A percentile compares a stretch with the other conserved stretches of the same genome.
These are phyloP conservation scores for Chymomyza procnemis DNA, from an alignment of 2,888 invertebrate genomes.

Conservation along the genomic window DNA sequence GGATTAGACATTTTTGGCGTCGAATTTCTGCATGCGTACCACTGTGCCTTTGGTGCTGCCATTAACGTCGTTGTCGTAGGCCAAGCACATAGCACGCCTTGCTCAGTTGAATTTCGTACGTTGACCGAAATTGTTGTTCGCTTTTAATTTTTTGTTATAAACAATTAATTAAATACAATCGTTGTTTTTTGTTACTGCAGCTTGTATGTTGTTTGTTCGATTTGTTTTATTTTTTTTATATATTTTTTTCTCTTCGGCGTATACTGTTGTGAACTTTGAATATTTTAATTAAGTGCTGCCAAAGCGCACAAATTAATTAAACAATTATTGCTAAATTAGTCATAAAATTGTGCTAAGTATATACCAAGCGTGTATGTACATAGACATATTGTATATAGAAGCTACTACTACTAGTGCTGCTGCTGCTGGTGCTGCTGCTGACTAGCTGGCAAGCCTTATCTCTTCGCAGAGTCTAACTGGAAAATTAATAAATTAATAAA, in stretches of 20 bases:
- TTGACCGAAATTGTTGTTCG: conserved; percentile 68
- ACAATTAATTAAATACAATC: background rate
- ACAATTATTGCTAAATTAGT: background rate
- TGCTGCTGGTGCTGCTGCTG: too few species aligned
- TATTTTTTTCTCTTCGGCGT: background rate
- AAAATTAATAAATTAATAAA: background rate
- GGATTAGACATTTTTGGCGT: background rate
- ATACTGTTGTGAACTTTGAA: background rate
- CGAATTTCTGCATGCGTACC: background rate
- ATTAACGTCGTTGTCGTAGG: conserved; percentile 30
- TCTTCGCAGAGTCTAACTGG: conserved; percentile 24
- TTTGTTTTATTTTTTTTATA: background rate
- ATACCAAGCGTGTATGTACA: background rate
- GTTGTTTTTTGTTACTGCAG: too few species aligned
- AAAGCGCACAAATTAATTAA: conserved; percentile 15
- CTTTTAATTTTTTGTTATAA: conserved; percentile 2
- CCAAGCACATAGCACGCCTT: conserved; percentile 17
- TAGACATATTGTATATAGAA: background rate
- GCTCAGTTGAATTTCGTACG: conserved; percentile 70
- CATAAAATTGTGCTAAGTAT: background rate
- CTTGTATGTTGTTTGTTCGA: too few species aligned
- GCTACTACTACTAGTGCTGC: too few species aligned
- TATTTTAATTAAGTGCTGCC: background rate
- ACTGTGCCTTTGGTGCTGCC: background rate
- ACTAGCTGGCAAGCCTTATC: too few species aligned